Conservation (phyloP, 2,888 invertebrate species). For the Shargacucullia verbasci region DNA sequence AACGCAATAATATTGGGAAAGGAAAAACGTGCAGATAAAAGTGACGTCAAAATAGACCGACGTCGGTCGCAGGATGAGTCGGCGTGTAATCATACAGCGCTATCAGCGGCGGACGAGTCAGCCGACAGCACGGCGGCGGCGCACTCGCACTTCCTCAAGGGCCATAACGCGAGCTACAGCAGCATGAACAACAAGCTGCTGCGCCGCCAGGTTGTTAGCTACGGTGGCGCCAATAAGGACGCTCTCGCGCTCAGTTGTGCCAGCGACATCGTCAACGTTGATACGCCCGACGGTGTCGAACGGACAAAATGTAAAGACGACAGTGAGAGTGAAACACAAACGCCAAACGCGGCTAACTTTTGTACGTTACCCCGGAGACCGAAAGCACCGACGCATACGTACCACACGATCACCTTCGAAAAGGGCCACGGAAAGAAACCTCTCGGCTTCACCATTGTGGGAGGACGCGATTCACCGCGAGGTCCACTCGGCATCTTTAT, state of each 20-base stretch:
- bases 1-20: conserved; percentile 89
- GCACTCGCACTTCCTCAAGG: conserved; percentile 90
- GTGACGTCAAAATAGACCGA: conserved; percentile 92
- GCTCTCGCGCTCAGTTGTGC: conserved; percentile 81
- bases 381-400: conserved; percentile 91
- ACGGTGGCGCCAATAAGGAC: conserved; percentile 85
- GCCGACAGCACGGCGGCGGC: conserved; percentile 75
- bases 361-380: conserved; percentile 93
- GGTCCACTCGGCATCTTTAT: conserved; percentile 96
- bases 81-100: conserved; percentile 84
- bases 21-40: conserved; percentile 82
- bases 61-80: conserved; percentile 87
- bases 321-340: conserved; percentile 79
- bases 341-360: conserved; percentile 90
- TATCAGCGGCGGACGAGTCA: conserved; percentile 84
- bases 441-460: conserved; percentile 96
- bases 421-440: conserved; percentile 95
- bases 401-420: conserved; percentile 92
- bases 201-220: conserved; percentile 88
- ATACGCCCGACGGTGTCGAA: conserved; percentile 77
- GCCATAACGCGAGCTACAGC: conserved; percentile 89
- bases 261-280: conserved; percentile 79
- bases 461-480: conserved; percentile 95
- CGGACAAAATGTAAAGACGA: conserved; percentile 74
- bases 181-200: conserved; percentile 90